phyloP scores from a whole-genome alignment of 2,888 invertebrate genomes.

The Apodemia mormo region DNA sequence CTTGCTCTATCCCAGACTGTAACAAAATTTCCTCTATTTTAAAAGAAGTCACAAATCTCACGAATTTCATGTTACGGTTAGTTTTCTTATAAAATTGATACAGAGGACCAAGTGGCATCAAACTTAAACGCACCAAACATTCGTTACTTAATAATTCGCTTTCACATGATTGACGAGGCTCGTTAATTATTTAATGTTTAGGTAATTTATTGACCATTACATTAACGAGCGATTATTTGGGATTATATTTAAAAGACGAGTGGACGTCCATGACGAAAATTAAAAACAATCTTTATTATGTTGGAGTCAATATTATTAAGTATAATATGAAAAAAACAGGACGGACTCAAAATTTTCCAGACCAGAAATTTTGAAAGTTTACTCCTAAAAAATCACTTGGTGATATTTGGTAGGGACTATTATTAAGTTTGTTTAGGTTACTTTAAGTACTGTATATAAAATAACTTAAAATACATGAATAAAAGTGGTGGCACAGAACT shows the following conservation, averaged over 20 bases:
- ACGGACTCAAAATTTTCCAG: background rate
- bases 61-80: no score
- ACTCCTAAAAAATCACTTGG: conserved; percentile 1
- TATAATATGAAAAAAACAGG: background rate
- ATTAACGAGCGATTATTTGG: no score
- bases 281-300: background rate
- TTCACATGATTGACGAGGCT: no score
- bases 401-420: conserved; percentile 9
- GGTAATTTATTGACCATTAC: no score
- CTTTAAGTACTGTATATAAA: conserved; percentile 15
- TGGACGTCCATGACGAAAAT: background rate
- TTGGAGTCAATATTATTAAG: background rate
- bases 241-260: background rate
- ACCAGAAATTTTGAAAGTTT: background rate
- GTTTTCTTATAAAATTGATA: no score
- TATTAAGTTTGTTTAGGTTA: background rate
- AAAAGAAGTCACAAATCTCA: no score
- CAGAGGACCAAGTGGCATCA: no score
- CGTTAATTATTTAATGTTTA: no score
- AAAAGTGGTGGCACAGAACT: conserved; percentile 44
- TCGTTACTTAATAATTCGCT: no score
- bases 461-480: conserved; percentile 21
- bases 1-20: no score
- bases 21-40: no score
- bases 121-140: no score